A percentile compares a stretch with the other conserved stretches of the same genome.
Conservation (phyloP, 2,888 invertebrate genomes). For the Galeruca laticollis region DNA sequence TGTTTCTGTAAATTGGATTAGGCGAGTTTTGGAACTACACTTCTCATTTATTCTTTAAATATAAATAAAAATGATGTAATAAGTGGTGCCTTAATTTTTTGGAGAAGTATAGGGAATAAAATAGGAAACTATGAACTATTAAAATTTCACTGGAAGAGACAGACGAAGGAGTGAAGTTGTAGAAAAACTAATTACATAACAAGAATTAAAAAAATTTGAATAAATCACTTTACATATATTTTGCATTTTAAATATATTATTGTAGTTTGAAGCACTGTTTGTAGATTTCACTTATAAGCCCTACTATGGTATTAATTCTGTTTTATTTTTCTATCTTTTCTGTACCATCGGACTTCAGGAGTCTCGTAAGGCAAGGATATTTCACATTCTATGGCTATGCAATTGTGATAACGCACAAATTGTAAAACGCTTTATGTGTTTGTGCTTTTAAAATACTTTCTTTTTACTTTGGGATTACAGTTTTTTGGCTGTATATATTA, state of each 20-base stretch:
- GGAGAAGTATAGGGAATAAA: no score
- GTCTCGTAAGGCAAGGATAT: constrained; percentile 78
- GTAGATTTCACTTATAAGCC: not conserved
- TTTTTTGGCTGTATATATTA: constrained; percentile 3
- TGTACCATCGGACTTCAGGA: constrained; percentile 70
- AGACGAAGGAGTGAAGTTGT: no score
- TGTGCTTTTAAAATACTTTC: constrained; percentile 34
- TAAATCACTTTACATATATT: not conserved
- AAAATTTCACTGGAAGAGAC: no score
- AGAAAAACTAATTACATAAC: not conserved
- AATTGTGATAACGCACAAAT: constrained; percentile 61
- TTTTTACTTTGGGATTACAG: constrained; percentile 23
- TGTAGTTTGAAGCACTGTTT: not conserved
- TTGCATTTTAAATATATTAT: not conserved
- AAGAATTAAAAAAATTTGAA: not conserved
- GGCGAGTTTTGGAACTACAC: no score
- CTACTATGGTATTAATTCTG: constrained; percentile 48
- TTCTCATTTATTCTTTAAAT: no score
- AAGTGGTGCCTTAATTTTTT: no score
- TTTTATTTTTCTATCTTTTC: constrained; percentile 59
- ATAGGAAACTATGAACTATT: no score
- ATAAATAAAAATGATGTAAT: no score
- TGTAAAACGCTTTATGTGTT: constrained; percentile 48
- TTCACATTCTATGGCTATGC: constrained; percentile 57
- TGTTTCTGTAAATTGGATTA: no score